These are phyloP conservation scores for Tragopan temminckii DNA, from an alignment of 2,797 vertebrate species.

Conservation along the genomic window DNA sequence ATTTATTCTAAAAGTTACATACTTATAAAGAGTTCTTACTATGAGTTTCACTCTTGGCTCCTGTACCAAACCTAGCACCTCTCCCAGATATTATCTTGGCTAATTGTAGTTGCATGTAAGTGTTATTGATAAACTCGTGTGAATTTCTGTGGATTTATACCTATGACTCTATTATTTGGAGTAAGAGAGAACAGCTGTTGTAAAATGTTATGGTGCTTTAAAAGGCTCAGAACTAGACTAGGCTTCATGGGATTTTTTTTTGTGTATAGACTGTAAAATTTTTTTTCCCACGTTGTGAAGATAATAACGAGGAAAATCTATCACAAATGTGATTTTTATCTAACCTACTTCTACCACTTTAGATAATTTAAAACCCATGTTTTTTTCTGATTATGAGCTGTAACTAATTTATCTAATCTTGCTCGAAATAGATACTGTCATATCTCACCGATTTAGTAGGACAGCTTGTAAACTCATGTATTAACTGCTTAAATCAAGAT, in stretches of 20 bases:
- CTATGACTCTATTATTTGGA: neutral
- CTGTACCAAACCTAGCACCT: neutral
- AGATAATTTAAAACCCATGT: neutral
- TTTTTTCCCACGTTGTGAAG: neutral
- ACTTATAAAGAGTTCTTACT: neutral
- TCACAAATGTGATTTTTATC: neutral
- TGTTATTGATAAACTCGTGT: neutral
- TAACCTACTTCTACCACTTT: neutral
- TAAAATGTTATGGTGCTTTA: neutral
- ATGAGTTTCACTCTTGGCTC: neutral
- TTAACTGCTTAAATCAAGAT: neutral
- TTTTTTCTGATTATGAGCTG: neutral
- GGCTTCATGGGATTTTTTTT: accelerated
- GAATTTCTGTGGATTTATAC: neutral
- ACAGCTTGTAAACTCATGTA: neutral
- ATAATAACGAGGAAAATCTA: neutral
- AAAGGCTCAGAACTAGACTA: neutral
- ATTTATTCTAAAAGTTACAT: neutral
- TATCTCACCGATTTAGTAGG: neutral
- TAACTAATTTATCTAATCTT: neutral
- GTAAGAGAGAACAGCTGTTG: neutral
- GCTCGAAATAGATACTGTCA: neutral
- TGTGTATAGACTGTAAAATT: neutral
- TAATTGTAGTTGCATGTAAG: neutral
- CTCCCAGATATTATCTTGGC: neutral